Conservation (phyloP, 2,113 vertebrate genomes). For the Phyllopteryx taeniolatus region DNA sequence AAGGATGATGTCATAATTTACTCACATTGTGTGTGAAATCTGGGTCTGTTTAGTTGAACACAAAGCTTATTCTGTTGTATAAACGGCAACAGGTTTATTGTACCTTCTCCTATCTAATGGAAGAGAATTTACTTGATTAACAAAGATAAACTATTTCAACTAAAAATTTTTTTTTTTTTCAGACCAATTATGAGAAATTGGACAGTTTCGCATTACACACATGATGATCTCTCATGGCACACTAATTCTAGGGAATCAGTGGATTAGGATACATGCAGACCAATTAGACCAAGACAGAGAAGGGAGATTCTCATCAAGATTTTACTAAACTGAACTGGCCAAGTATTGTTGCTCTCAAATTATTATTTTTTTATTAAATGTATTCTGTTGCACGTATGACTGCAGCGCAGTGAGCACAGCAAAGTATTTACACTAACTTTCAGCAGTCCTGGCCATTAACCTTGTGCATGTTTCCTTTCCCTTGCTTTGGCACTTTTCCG, state of each 20-base stretch:
- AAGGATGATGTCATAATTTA: no score
- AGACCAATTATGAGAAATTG: neutral
- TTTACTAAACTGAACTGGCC: neutral
- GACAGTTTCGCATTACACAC: neutral
- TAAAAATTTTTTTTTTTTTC: no score
- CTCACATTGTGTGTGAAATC: no score
- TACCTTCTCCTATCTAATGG: no score
- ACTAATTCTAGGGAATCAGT: no score
- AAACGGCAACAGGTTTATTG: no score
- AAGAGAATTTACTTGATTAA: no score
- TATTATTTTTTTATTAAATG: neutral
- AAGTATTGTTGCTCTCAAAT: no score
- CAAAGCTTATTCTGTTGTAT: neutral
- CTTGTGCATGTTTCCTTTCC: neutral
- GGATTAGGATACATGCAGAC: neutral
- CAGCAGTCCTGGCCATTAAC: slow-evolving; percentile 9
- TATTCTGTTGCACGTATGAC: neutral
- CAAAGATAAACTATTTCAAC: no score
- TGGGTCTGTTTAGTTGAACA: no score
- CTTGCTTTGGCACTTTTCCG: neutral
- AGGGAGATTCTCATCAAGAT: neutral
- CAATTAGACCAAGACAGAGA: neutral
- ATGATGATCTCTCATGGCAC: no score
- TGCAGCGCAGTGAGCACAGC: neutral
- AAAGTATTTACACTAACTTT: slow-evolving; percentile 9